These are phyloP conservation scores for Rotaria socialis DNA, from an alignment of 2,888 invertebrate genomes.

Conservation along the genomic window DNA sequence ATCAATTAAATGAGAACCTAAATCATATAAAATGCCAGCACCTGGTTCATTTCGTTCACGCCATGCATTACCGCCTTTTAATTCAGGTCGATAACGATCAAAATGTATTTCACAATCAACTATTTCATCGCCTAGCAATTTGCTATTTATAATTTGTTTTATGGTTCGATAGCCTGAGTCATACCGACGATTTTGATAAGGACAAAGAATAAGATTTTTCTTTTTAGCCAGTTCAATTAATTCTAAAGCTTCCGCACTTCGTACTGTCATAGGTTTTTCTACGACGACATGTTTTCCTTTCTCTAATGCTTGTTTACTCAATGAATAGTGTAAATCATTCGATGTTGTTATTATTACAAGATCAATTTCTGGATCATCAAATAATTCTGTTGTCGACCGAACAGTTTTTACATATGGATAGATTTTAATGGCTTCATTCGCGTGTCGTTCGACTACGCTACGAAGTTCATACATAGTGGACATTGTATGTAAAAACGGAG, in stretches of 20 bases:
- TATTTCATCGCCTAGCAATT: slow-evolving; percentile 17
- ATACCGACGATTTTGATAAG: slow-evolving; percentile 23
- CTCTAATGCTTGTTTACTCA: slow-evolving; percentile 19
- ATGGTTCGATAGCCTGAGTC: slow-evolving; percentile 22
- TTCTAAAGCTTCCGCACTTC: neutral
- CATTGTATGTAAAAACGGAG: neutral
- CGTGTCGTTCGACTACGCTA: too few species aligned
- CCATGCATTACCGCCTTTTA: neutral
- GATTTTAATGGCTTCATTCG: too few species aligned
- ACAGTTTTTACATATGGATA: too few species aligned
- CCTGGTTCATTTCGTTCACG: slow-evolving; percentile 19
- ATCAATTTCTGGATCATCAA: slow-evolving; percentile 15
- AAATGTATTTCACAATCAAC: slow-evolving; percentile 2
- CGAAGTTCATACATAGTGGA: neutral
- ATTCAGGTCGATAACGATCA: slow-evolving; percentile 24
- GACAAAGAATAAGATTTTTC: neutral
- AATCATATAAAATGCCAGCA: neutral
- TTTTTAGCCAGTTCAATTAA: slow-evolving; percentile 4
- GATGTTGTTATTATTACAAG: slow-evolving; percentile 9
- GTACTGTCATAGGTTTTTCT: neutral
- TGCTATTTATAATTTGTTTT: neutral
- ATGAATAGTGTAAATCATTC: slow-evolving; percentile 8
- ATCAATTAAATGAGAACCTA: slow-evolving; percentile 32
- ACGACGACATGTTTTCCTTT: slow-evolving; percentile 21
- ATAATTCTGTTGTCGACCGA: neutral